Base-by-base conservation (phyloP, 2,797 vertebrate species). In the Pelobates cultripes region DNA sequence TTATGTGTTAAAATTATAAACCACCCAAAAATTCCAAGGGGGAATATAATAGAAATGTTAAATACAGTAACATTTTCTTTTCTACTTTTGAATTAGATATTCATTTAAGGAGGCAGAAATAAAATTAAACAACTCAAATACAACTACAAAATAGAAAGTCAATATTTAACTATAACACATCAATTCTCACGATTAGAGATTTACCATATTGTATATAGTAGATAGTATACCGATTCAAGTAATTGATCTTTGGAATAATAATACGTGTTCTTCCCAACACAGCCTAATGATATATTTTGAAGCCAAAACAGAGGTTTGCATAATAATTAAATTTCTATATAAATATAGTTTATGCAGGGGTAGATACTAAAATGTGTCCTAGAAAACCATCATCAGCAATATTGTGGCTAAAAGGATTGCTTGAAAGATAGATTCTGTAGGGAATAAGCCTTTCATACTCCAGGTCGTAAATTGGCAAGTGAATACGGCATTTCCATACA, bases 401-500 rank as follows among this genome's bases (percentile, higher is more conserved):
- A 28, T 28, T 28, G 28, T 28, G 28, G 28, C 28, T 41, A 15
- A 44, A 70, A 53, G 7, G 69, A 77, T 61, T 47, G 70, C 45
- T 72, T 57, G 43, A 72, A 76, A 72, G 3, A 82, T 61, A 14
- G 64, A 73, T 68, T 41, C 75, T 60, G 40, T 77, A 63, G 80
- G 75, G 76, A 83, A 78, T 78, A 78, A 10, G 53, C 42, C 79
- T 75, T 79, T 79, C 15, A 70, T 79, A 75, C 66, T 70, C 45
- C n/a, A 28, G 8, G 45, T 79, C 67, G 51, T 79, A 79, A 79
- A 83, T 79, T 75, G 40, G 55, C 6, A 70, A 51, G 66, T 17
- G 57, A n/a, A 41, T 42, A 15, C 13, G 3, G 57, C 57, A 72
- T 75, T 79, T 75, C 72, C 67, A 71, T 79, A 61, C 66, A 53